These are phyloP conservation scores for Tadarida brasiliensis DNA, from an alignment of 2,797 vertebrate species.

Conservation along the genomic window DNA sequence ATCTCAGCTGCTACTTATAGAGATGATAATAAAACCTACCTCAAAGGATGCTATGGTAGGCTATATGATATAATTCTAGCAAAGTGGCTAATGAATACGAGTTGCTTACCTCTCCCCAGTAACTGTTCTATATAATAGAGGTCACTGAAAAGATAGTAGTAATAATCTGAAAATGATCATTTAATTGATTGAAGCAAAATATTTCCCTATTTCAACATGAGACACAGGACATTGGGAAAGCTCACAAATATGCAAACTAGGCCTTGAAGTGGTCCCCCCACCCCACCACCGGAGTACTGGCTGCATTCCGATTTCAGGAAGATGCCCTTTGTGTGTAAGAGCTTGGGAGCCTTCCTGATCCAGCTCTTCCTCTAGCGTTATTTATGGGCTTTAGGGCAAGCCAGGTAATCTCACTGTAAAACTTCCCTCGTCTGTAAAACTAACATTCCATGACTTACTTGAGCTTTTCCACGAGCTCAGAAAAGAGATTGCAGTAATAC, in stretches of 20 bases:
- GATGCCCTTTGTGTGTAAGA: background rate
- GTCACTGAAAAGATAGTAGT: background rate
- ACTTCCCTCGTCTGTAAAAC: conserved; percentile 53
- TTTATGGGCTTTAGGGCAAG: background rate
- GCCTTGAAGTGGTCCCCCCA: background rate
- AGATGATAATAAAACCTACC: background rate
- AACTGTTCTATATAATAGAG: background rate
- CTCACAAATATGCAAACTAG: background rate
- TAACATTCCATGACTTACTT: conserved; percentile 68
- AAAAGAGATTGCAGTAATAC: conserved; percentile 60
- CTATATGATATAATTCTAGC: background rate
- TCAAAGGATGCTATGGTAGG: background rate
- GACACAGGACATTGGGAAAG: background rate
- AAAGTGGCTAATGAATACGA: background rate
- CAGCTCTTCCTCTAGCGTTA: conserved; percentile 7
- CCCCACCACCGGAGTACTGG: background rate
- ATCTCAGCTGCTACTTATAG: background rate
- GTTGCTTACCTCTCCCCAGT: background rate
- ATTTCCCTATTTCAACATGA: background rate
- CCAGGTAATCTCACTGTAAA: conserved; percentile 54
- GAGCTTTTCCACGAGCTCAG: conserved; percentile 80
- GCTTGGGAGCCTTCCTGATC: background rate
- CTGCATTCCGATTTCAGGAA: background rate
- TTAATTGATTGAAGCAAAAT: conserved; percentile 40
- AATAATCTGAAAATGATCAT: conserved; percentile 7